Evolutionary conservation across 2,888 invertebrate genomes (phyloP).

Genomic region (Tolmerus cingulatus): DNA sequence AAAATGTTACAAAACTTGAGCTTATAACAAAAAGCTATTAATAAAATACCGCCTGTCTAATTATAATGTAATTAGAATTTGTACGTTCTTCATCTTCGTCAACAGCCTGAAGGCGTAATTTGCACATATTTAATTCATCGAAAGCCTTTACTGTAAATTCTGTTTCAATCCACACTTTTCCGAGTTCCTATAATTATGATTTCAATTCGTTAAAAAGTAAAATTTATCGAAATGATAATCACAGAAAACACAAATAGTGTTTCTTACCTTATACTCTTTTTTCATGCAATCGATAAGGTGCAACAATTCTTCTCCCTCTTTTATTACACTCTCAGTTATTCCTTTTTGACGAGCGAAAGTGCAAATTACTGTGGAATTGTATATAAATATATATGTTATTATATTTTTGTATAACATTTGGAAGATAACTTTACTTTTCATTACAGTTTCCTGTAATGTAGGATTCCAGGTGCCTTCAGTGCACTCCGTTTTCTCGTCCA

Average conservation of each 20-base stretch:
- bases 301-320: conserved; percentile 66
- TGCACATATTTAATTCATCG: conserved; percentile 79
- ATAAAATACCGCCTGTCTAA: neutral
- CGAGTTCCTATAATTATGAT: conserved; percentile 53
- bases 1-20: neutral
- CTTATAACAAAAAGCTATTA: neutral
- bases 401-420: conserved; percentile 64
- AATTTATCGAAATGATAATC: neutral
- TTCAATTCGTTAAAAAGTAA: neutral
- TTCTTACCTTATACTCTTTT: conserved; percentile 69
- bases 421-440: conserved; percentile 64
- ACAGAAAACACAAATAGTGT: neutral
- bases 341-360: conserved; percentile 61
- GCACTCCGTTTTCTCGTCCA: conserved; percentile 63
- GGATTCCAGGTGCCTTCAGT: conserved; percentile 72
- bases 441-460: conserved; percentile 67
- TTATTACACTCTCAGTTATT: conserved; percentile 56
- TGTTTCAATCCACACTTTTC: conserved; percentile 62
- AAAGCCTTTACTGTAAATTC: conserved; percentile 66
- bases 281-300: conserved; percentile 69
- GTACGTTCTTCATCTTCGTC: conserved; percentile 4
- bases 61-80: neutral
- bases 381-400: conserved; percentile 48
- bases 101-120: conserved; percentile 66
- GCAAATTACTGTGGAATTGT: conserved; percentile 59